A percentile compares a stretch with the other conserved stretches of the same genome.
Conservation (phyloP, 2,888 invertebrate genomes). For the Rotaria socialis region DNA sequence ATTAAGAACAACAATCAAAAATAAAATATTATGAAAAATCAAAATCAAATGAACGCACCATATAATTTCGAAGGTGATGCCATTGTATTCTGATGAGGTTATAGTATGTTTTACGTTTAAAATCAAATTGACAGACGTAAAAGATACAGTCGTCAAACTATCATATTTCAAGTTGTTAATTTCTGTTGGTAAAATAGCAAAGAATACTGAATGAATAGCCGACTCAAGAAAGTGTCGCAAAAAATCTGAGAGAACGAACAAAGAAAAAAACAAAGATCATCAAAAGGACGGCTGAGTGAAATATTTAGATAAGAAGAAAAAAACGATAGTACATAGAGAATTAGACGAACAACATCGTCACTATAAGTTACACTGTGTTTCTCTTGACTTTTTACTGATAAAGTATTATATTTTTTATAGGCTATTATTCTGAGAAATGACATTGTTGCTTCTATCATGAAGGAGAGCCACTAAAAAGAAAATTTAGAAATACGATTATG, state of each 20-base stretch:
- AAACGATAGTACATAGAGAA: too few relatives aligned
- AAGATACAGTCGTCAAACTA: not conserved
- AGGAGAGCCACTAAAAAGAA: not conserved
- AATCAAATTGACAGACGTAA: not conserved
- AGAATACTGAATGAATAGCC: not conserved
- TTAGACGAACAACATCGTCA: too few relatives aligned
- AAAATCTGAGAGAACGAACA: not conserved
- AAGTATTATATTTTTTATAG: not conserved
- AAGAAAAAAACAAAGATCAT: not conserved
- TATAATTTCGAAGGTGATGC: not conserved
- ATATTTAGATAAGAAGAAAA: not conserved
- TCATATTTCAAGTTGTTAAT: not conserved
- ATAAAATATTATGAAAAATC: not conserved
- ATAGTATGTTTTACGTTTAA: too few relatives aligned
- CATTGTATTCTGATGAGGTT: not conserved
- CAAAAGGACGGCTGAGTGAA: not conserved
- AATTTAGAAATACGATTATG: not conserved
- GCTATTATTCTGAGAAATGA: not conserved
- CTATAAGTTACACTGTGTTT: too few relatives aligned
- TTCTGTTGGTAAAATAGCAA: not conserved
- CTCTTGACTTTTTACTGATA: not conserved
- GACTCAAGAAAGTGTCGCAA: not conserved
- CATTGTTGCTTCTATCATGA: not conserved
- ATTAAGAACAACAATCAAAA: not conserved
- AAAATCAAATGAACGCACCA: not conserved